Percentiles rank a stretch among this genome's conserved stretches.
Evolutionary conservation across 2,113 vertebrate species (phyloP).

Genomic region (Cyprinus carpio): DNA sequence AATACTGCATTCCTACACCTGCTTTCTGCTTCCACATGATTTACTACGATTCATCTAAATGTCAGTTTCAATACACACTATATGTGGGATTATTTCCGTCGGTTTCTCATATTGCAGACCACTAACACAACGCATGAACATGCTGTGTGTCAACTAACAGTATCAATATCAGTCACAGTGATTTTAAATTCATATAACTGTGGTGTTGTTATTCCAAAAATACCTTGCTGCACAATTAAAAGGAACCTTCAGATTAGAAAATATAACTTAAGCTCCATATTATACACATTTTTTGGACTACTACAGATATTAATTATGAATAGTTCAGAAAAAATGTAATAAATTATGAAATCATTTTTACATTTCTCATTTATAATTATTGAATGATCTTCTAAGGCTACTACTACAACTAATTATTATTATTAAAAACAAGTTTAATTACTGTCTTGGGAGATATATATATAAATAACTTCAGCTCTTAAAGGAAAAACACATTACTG

Average conservation of each 20-base stretch:
- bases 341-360: too few species aligned
- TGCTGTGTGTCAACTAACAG: neutral
- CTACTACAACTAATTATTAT: too few species aligned
- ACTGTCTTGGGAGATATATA: too few species aligned
- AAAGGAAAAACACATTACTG: too few species aligned
- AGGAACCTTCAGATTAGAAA: neutral
- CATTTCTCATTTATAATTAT: too few species aligned
- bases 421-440: too few species aligned
- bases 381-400: too few species aligned
- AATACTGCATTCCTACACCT: slow-evolving; percentile 2
- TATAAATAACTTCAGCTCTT: too few species aligned
- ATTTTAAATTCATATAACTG: neutral
- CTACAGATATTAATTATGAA: neutral
- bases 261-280: neutral
- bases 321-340: too few species aligned
- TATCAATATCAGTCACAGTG: neutral
- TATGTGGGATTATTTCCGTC: neutral
- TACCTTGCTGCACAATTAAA: neutral
- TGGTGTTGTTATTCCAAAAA: neutral
- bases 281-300: neutral
- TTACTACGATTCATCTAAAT: neutral
- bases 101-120: neutral
- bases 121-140: neutral
- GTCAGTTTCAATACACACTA: neutral
- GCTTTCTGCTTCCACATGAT: neutral